phyloP scores from a whole-genome alignment of 2,113 vertebrate species.

The Tonatia bakeri region DNA sequence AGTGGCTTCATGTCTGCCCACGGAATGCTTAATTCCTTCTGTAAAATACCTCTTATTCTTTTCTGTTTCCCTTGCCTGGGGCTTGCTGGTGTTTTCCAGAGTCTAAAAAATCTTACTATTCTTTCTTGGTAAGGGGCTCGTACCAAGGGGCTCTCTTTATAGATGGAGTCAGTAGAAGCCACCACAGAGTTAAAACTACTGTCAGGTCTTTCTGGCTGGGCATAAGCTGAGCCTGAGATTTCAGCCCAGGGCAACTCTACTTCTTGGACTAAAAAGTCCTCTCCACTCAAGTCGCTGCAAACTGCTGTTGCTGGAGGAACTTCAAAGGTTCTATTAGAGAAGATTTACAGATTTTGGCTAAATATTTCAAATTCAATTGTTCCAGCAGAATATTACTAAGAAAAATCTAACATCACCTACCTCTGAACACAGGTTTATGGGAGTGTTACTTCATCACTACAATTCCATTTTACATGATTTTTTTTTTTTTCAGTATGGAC shows the following conservation, averaged over 20 bases:
- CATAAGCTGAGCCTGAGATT: background rate
- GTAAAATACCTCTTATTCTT: background rate
- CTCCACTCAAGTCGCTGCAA: background rate
- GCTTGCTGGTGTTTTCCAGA: conserved; percentile 1
- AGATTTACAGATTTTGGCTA: conserved; percentile 27
- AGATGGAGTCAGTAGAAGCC: background rate
- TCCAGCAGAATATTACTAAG: background rate
- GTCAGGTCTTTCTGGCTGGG: background rate
- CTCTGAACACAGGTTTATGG: background rate
- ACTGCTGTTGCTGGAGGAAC: background rate
- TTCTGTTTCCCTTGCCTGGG: background rate
- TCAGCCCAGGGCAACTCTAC: background rate
- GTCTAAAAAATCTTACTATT: background rate
- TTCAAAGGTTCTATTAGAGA: background rate
- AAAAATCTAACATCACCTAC: background rate
- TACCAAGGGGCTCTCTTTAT: background rate
- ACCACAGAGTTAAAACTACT: background rate
- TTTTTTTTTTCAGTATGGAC: background rate
- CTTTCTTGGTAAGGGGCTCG: background rate
- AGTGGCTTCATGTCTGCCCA: background rate
- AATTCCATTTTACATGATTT: background rate
- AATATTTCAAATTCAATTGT: background rate
- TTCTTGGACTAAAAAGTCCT: conserved; percentile 1
- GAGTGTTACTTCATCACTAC: background rate
- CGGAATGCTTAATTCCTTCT: conserved; percentile 11